Percentiles rank a stretch among this genome's conserved stretches.
phyloP scores from a whole-genome alignment of 1,140 invertebrate species.

The Aphaenogaster floridana region DNA sequence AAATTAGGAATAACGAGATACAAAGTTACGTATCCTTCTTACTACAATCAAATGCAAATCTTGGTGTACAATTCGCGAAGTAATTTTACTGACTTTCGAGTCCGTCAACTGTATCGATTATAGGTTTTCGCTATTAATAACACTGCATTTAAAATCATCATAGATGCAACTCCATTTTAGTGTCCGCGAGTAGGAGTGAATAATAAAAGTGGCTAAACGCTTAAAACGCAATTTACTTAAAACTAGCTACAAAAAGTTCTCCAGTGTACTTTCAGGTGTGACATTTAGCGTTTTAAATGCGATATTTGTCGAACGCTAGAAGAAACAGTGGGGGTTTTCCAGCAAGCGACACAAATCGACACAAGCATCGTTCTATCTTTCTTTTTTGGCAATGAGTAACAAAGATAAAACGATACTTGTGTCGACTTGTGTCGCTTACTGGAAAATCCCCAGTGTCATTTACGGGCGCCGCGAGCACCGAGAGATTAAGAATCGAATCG shows the following conservation, averaged over 20 bases:
- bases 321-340: not conserved
- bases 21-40: not conserved
- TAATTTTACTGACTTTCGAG: not conserved
- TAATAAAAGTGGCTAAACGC: not conserved
- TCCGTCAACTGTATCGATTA: conserved; percentile 1
- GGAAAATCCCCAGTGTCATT: too few species aligned
- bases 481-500: not conserved
- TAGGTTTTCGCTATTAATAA: conserved; percentile 2
- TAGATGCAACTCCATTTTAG: not conserved
- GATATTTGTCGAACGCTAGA: not conserved
- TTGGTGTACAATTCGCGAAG: not conserved
- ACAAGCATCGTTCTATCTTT: too few species aligned
- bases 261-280: not conserved
- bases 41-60: not conserved
- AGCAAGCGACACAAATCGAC: too few species aligned
- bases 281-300: not conserved
- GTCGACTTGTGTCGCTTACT: too few species aligned
- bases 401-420: too few species aligned
- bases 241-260: not conserved
- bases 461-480: not conserved
- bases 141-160: not conserved
- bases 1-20: not conserved
- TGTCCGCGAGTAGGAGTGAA: not conserved
- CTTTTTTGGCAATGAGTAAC: too few species aligned
- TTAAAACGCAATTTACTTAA: not conserved